Conservation (phyloP, 1,140 invertebrate genomes). For the Calephelis nemesis region DNA sequence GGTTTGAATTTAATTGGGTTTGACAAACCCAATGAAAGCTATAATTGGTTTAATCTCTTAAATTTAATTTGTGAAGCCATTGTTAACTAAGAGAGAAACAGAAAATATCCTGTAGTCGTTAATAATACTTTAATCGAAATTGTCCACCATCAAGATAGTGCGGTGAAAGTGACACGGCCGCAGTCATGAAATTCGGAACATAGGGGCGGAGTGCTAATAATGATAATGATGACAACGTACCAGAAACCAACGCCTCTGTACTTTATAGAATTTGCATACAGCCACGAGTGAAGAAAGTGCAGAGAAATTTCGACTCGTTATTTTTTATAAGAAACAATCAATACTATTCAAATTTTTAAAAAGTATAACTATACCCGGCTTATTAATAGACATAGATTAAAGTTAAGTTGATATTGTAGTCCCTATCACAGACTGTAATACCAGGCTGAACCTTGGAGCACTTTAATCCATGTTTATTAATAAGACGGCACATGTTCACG, state of each 20-base stretch:
- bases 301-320: conserved; percentile 45
- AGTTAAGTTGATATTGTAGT: no score
- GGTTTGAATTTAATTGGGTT: no score
- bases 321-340: conserved; percentile 36
- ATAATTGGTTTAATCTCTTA: no score
- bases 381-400: no score
- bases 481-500: no score
- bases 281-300: conserved; percentile 44
- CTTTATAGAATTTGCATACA: conserved; percentile 52
- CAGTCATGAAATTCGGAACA: conserved; percentile 40
- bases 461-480: no score
- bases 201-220: conserved; percentile 49
- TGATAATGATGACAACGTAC: conserved; percentile 34
- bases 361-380: no score
- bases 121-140: conserved; percentile 19
- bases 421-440: no score
- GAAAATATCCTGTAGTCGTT: not conserved
- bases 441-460: no score
- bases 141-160: conserved; percentile 30
- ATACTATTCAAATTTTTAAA: not conserved
- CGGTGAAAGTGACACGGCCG: conserved; percentile 42
- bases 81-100: no score
- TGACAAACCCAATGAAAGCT: no score
- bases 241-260: conserved; percentile 43
- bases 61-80: no score